phyloP scores from a whole-genome alignment of 2,888 invertebrate species.

The Dasypogon diadema region DNA sequence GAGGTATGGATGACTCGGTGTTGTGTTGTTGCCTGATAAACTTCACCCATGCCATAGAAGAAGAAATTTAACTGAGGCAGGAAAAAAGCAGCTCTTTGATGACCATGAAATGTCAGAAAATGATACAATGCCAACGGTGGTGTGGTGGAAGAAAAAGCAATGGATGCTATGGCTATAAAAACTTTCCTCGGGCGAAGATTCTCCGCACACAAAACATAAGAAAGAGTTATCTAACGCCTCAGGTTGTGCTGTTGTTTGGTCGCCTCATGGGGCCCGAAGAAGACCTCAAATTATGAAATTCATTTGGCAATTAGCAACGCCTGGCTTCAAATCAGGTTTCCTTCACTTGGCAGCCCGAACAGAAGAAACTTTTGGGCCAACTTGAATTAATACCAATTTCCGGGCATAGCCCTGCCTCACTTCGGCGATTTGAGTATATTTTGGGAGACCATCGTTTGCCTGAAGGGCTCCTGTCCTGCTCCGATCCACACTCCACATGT shows the following conservation, averaged over 20 bases:
- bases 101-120: slow-evolving; percentile 56
- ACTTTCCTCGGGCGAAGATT: slow-evolving; percentile 16
- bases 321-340: slow-evolving; percentile 24
- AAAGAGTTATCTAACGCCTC: slow-evolving; percentile 40
- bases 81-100: slow-evolving; percentile 50
- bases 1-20: neutral
- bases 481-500: neutral
- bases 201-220: neutral
- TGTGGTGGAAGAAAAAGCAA: slow-evolving; percentile 15
- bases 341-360: neutral
- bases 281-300: slow-evolving; percentile 51
- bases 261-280: slow-evolving; percentile 33
- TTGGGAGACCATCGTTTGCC: neutral
- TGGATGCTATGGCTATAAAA: slow-evolving; percentile 17
- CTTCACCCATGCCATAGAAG: neutral
- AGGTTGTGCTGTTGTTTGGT: slow-evolving; percentile 18
- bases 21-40: neutral
- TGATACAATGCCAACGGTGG: slow-evolving; percentile 51
- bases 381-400: slow-evolving; percentile 44
- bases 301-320: slow-evolving; percentile 51
- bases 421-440: neutral
- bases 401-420: slow-evolving; percentile 8
- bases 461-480: neutral
- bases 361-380: neutral
- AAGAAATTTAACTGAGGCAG: slow-evolving; percentile 20